Conservation (phyloP, 2,113 vertebrate species). For the Brienomyrus brachyistius region DNA sequence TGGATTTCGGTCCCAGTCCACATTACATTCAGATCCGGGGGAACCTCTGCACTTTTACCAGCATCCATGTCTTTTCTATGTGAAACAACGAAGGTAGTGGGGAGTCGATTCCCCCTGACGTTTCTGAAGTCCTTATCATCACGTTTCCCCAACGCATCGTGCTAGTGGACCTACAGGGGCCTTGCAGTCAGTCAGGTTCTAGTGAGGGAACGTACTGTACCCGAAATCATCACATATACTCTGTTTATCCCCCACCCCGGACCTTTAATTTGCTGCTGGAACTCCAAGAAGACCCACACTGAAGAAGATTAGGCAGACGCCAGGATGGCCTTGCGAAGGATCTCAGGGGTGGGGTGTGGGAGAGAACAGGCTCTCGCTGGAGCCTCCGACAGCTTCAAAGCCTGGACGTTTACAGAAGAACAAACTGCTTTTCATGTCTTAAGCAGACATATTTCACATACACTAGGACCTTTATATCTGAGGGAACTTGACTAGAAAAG, state of each 20-base stretch:
- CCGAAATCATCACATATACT: not conserved
- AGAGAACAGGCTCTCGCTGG: not conserved
- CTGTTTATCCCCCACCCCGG: not conserved
- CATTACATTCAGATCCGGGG: not conserved
- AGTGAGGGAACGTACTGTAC: not conserved
- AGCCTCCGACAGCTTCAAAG: slow-evolving; percentile 15
- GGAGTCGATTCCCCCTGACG: not conserved
- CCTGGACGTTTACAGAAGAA: slow-evolving; percentile 42
- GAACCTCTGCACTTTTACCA: not conserved
- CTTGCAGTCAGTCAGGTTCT: not conserved
- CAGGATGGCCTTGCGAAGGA: not conserved
- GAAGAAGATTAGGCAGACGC: not conserved
- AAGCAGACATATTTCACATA: slow-evolving; percentile 45
- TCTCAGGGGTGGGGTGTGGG: not conserved
- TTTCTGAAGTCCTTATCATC: not conserved
- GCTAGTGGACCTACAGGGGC: too few relatives aligned
- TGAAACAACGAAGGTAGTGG: not conserved
- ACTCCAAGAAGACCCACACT: not conserved
- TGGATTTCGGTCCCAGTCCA: not conserved
- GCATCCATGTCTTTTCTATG: not conserved
- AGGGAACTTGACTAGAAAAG: slow-evolving; percentile 40
- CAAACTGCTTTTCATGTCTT: slow-evolving; percentile 43
- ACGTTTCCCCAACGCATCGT: not conserved
- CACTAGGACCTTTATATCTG: slow-evolving; percentile 49
- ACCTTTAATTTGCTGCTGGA: not conserved